Conservation (phyloP, 2,797 vertebrate species). For the Acanthornis magna region DNA sequence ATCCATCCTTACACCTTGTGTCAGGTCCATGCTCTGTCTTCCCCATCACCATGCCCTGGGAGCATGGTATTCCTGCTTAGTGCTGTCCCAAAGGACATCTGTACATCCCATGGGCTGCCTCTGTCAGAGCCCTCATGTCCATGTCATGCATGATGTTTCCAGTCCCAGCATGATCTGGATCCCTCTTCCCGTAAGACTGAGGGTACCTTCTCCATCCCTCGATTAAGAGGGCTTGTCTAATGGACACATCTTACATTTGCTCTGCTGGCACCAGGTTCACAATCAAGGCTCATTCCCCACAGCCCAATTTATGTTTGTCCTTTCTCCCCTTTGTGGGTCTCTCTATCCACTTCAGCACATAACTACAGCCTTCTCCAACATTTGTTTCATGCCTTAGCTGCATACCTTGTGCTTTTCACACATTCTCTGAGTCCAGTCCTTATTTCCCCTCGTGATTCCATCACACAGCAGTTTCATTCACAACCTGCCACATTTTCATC, state of each 20-base stretch:
- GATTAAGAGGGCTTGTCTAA: not conserved
- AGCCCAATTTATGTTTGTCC: not conserved
- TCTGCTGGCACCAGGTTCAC: not conserved
- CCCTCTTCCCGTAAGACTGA: not conserved
- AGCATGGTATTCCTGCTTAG: not conserved
- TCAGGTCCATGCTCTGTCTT: not conserved
- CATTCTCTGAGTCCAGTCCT: not conserved
- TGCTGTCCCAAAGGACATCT: not conserved
- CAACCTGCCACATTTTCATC: not conserved
- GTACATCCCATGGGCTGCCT: not conserved
- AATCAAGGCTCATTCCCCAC: not conserved
- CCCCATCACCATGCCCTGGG: accelerated
- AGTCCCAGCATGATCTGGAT: not conserved
- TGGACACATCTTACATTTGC: not conserved
- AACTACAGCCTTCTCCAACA: not conserved
- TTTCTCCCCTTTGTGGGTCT: not conserved
- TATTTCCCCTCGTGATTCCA: not conserved
- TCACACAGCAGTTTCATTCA: not conserved
- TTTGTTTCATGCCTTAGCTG: not conserved
- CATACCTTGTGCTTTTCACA: not conserved
- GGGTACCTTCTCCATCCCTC: not conserved
- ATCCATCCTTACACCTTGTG: accelerated
- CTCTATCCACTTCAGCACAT: accelerated
- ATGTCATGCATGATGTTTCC: not conserved
- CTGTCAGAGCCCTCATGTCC: accelerated